Base-by-base conservation (phyloP, 2,888 invertebrate genomes). In the Vandiemenella viatica region DNA sequence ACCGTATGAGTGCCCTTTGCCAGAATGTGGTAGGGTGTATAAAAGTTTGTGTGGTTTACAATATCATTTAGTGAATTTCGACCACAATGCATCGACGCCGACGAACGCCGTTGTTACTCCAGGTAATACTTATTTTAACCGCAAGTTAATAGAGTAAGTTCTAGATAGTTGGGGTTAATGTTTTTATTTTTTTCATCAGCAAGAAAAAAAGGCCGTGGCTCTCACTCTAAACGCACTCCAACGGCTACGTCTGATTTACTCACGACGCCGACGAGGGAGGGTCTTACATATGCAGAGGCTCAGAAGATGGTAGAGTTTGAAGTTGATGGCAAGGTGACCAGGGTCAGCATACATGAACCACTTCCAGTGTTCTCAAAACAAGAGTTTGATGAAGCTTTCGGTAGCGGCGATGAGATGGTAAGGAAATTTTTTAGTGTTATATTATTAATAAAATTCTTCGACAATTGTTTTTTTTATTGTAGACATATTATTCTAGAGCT, bases 261-360 rank as follows among this genome's bases (percentile, higher is more conserved):
- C 2, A 68, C 72, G 51, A 71, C 72, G 8, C 72, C 74, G 2
- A 58, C 61, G 17, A 75, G 79, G 58, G 83, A 84, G 62, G 80
- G 81, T 13, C 68, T 90, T 45, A 83, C 84, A 13, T 88, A 84
- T 62, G 84, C 86, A 22, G 88, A 89, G 62, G 80, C 85, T 3
- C 87, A 88, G 62, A 82, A 83, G 68, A 77, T 84, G 55, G 86
- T 91, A 0, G 87, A 88, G 63, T 83, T 90, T 61, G 87, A 90
- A 61, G 73, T 88, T n/a, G 83, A 87, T 63, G 86, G 86, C 1
- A 78, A 80, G 63, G 76, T 80, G 49, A 79, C 82, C 50, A 74
- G 83, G 50, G 63, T 73, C 32, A 68, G 67, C 56, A 70, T 72
- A 43, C 66, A 63, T 56, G 70, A 72, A 55, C 66, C 67, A 1